Percentiles rank a stretch among this genome's conserved stretches.
Conservation (phyloP, 2,797 vertebrate species). For the Melopsittacus undulatus region DNA sequence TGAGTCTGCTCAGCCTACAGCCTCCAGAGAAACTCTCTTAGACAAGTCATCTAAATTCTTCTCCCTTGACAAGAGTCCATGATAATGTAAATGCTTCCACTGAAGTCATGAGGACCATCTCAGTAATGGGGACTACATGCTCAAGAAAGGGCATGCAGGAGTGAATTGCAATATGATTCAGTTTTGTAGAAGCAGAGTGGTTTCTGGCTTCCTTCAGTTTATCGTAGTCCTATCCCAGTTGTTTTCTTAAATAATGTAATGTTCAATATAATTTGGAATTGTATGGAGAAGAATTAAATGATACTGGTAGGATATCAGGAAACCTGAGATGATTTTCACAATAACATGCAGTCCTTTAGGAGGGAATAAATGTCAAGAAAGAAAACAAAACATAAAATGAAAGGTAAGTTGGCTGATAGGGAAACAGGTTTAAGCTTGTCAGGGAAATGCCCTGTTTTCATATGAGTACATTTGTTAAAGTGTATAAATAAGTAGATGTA, state of each 20-base stretch:
- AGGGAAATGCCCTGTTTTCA: constrained; percentile 31
- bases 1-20: neutral
- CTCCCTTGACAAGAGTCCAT: neutral
- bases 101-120: neutral
- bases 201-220: neutral
- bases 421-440: constrained; percentile 30
- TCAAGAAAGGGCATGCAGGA: constrained; percentile 6
- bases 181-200: neutral
- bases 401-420: neutral
- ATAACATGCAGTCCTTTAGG: neutral
- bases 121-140: neutral
- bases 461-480: constrained; percentile 35
- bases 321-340: constrained; percentile 14
- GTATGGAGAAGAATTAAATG: constrained; percentile 12
- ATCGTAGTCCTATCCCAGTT: neutral
- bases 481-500: constrained; percentile 26
- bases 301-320: constrained; percentile 7
- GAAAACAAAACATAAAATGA: constrained; percentile 43
- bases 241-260: neutral
- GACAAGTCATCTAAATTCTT: neutral
- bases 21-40: neutral
- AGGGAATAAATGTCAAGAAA: constrained; percentile 2
- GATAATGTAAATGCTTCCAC: neutral
- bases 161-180: neutral
- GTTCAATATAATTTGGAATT: neutral